These are phyloP conservation scores for Drosophila nikananu DNA, from an alignment of 1,140 invertebrate species.

Conservation along the genomic window DNA sequence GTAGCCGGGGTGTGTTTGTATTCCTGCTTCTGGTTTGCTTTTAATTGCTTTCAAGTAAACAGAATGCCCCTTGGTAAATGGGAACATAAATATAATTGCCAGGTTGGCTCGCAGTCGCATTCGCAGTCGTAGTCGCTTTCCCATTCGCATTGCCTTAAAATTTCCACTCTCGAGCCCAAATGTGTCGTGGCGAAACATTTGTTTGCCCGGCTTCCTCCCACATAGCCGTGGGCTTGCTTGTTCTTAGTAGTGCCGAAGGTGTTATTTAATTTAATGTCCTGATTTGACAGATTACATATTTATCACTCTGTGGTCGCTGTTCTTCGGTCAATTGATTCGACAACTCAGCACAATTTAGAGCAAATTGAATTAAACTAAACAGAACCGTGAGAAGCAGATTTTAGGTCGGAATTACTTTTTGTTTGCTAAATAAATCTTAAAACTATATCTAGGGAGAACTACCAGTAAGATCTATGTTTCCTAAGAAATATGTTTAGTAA, in stretches of 20 bases:
- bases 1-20: constrained; percentile 7
- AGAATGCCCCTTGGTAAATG: constrained; percentile 69
- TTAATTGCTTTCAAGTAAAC: constrained; percentile 82
- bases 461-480: background rate
- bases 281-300: constrained; percentile 66
- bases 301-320: constrained; percentile 16
- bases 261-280: constrained; percentile 62
- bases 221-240: constrained; percentile 2
- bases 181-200: constrained; percentile 29
- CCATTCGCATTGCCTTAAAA: constrained; percentile 35
- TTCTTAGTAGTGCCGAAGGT: constrained; percentile 37
- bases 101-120: constrained; percentile 25
- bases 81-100: constrained; percentile 76
- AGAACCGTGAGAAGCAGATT: too few species aligned
- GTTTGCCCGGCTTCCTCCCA: constrained; percentile 8
- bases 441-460: background rate
- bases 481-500: background rate
- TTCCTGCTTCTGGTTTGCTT: constrained; percentile 66
- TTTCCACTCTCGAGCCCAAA: constrained; percentile 48
- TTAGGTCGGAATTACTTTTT: background rate
- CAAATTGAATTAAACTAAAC: background rate
- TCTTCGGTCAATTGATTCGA: constrained; percentile 21
- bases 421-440: background rate
- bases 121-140: background rate
- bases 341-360: background rate